Evolutionary conservation across 2,888 invertebrate species (phyloP).

Genomic region (Cataglyphis livida): DNA sequence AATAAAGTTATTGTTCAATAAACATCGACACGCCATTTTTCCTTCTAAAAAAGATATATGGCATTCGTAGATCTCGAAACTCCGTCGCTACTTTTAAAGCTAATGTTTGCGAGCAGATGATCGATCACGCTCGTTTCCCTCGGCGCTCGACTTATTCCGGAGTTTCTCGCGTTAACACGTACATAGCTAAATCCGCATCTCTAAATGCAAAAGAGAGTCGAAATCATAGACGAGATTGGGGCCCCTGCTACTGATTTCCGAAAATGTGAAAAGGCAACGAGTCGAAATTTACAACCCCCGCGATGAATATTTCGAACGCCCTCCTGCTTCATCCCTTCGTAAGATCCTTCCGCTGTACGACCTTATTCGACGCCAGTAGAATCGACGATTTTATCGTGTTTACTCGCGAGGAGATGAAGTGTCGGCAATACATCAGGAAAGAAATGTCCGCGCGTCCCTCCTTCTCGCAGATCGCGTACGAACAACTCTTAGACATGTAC

Average conservation of each 20-base stretch:
- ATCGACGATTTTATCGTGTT: slow-evolving; percentile 74
- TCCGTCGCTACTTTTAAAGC: slow-evolving; percentile 64
- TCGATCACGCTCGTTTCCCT: slow-evolving; percentile 70
- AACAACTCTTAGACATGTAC: slow-evolving; percentile 57
- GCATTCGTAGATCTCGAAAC: slow-evolving; percentile 58
- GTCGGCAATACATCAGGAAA: slow-evolving; percentile 70
- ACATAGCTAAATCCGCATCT: slow-evolving; percentile 65
- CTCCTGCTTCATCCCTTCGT: slow-evolving; percentile 8
- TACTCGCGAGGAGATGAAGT: slow-evolving; percentile 74
- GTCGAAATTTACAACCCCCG: slow-evolving; percentile 35
- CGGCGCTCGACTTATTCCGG: slow-evolving; percentile 62
- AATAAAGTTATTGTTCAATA: background rate
- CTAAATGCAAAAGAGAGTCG: slow-evolving; percentile 45
- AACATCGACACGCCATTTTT: background rate
- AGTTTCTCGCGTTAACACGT: slow-evolving; percentile 56
- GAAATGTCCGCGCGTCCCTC: slow-evolving; percentile 50
- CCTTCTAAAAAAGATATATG: background rate
- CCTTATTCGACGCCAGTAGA: slow-evolving; percentile 69
- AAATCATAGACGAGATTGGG: slow-evolving; percentile 35
- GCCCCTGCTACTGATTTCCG: slow-evolving; percentile 16
- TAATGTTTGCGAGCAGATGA: slow-evolving; percentile 73
- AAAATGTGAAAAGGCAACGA: slow-evolving; percentile 63
- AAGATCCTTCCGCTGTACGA: slow-evolving; percentile 31
- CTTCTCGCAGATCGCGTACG: slow-evolving; percentile 42
- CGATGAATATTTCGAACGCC: slow-evolving; percentile 5